These are phyloP conservation scores for Drosophila bipectinata DNA, from an alignment of 1,140 invertebrate species.

Conservation along the genomic window DNA sequence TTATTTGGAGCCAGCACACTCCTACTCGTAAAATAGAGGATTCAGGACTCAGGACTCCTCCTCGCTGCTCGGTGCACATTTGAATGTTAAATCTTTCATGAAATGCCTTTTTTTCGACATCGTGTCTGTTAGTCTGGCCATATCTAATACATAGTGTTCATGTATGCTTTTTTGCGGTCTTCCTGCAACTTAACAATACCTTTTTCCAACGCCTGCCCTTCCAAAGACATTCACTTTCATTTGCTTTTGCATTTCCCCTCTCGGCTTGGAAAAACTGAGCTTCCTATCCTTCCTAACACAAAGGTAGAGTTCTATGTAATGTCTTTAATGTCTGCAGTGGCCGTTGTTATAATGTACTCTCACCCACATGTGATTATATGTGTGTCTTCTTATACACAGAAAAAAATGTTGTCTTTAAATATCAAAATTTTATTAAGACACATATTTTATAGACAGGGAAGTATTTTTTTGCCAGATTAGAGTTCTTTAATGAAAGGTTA, in stretches of 20 bases:
- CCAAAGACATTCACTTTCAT: conserved; percentile 59
- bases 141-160: conserved; percentile 58
- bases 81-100: conserved; percentile 82
- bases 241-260: conserved; percentile 60
- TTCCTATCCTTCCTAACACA: conserved; percentile 52
- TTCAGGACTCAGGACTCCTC: conserved; percentile 21
- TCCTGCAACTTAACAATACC: conserved; percentile 68
- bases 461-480: no score
- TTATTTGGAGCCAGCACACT: conserved; percentile 63
- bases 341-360: conserved; percentile 74
- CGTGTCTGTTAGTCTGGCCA: conserved; percentile 14
- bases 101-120: conserved; percentile 57
- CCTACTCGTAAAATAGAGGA: conserved; percentile 6
- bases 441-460: neutral
- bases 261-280: conserved; percentile 39
- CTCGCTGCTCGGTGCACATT: conserved; percentile 65
- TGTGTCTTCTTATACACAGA: conserved; percentile 14
- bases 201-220: conserved; percentile 20
- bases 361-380: conserved; percentile 14
- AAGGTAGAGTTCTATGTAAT: conserved; percentile 77
- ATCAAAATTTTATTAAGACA: no score
- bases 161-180: conserved; percentile 60
- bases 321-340: conserved; percentile 71
- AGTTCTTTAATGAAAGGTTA: no score
- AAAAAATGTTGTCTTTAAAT: neutral